Evolutionary conservation across 2,888 invertebrate species (phyloP).

Genomic region (Apamea epomidion): DNA sequence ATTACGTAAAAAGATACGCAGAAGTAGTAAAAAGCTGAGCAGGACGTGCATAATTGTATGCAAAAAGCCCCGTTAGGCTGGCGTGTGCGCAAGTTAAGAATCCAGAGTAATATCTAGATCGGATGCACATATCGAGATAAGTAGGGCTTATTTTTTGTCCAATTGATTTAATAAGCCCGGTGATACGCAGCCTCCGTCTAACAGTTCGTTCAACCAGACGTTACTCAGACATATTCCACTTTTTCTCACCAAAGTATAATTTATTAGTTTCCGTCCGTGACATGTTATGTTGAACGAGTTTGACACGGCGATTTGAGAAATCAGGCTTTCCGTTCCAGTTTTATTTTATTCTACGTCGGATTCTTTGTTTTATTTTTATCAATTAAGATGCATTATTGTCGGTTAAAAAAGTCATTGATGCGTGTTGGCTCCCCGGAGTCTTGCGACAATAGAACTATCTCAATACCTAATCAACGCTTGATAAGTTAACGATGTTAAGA

Average conservation of each 20-base stretch:
- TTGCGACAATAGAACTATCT: neutral
- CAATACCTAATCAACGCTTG: neutral
- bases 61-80: slow-evolving; percentile 72
- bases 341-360: neutral
- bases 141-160: slow-evolving; percentile 56
- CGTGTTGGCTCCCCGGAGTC: neutral
- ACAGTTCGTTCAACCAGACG: slow-evolving; percentile 47
- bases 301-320: slow-evolving; percentile 35
- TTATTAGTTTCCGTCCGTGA: slow-evolving; percentile 42
- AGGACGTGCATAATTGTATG: slow-evolving; percentile 50
- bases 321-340: slow-evolving; percentile 32
- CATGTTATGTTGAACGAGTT: slow-evolving; percentile 28
- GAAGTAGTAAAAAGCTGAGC: slow-evolving; percentile 36
- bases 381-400: neutral
- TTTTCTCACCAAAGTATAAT: slow-evolving; percentile 47
- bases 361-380: neutral
- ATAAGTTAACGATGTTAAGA: neutral
- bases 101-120: slow-evolving; percentile 59
- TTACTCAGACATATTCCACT: slow-evolving; percentile 46
- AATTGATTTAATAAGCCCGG: slow-evolving; percentile 50
- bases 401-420: neutral
- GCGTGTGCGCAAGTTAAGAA: slow-evolving; percentile 67
- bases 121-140: slow-evolving; percentile 57
- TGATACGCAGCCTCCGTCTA: slow-evolving; percentile 28
- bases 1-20: slow-evolving; percentile 30